Conservation (phyloP, 2,888 invertebrate genomes). For the Andrena bucephala region DNA sequence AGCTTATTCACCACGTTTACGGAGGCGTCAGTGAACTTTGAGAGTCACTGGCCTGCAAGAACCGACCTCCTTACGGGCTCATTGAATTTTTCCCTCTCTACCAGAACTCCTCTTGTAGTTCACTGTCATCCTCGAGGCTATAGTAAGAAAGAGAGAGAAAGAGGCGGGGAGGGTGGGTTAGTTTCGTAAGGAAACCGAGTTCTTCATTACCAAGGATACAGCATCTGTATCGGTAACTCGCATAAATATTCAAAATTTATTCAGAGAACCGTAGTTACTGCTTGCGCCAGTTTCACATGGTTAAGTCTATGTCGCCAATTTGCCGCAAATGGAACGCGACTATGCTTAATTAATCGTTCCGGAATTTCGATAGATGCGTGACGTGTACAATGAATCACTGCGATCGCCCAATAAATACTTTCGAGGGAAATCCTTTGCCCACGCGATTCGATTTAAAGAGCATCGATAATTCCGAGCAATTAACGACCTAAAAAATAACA, state of each 20-base stretch:
- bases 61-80: slow-evolving; percentile 75
- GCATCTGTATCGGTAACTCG: slow-evolving; percentile 46
- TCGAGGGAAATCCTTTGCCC: background rate
- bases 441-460: background rate
- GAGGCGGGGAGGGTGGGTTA: slow-evolving; percentile 23
- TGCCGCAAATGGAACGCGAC: slow-evolving; percentile 59
- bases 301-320: slow-evolving; percentile 58
- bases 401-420: background rate
- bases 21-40: slow-evolving; percentile 74
- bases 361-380: slow-evolving; percentile 52
- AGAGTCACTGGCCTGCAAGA: slow-evolving; percentile 73
- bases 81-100: slow-evolving; percentile 76
- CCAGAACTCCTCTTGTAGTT: slow-evolving; percentile 69
- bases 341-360: slow-evolving; percentile 57
- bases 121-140: slow-evolving; percentile 69
- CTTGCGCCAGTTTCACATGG: slow-evolving; percentile 52
- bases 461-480: background rate
- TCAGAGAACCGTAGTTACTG: slow-evolving; percentile 37
- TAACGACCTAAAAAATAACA: background rate
- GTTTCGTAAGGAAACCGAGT: slow-evolving; percentile 53
- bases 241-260: slow-evolving; percentile 47
- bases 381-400: background rate
- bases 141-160: background rate
- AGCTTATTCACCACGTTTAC: slow-evolving; percentile 58
- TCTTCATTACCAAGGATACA: slow-evolving; percentile 62